phyloP scores from a whole-genome alignment of 2,888 invertebrate genomes.

The Dexiosoma caninum region DNA sequence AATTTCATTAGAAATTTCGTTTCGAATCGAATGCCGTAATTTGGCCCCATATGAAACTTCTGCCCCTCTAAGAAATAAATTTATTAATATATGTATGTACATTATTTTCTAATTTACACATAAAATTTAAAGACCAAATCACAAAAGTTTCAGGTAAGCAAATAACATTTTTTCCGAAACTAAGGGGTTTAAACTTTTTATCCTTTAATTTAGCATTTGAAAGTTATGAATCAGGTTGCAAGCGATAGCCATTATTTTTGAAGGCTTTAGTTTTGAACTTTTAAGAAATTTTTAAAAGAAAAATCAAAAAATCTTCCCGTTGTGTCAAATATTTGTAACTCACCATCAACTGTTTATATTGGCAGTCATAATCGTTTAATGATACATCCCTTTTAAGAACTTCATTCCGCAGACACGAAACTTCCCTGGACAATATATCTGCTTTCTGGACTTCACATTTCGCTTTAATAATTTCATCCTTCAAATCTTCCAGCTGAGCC shows the following conservation, averaged over 20 bases:
- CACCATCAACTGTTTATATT: constrained; percentile 70
- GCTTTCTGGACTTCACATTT: constrained; percentile 66
- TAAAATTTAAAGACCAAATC: background rate
- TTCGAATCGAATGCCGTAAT: no score
- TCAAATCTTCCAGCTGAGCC: constrained; percentile 65
- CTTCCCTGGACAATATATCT: constrained; percentile 67
- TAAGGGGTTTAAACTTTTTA: background rate
- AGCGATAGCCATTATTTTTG: constrained; percentile 63
- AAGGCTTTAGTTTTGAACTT: constrained; percentile 65
- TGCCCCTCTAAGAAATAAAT: no score
- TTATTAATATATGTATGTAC: no score
- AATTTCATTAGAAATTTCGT: no score
- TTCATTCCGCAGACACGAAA: constrained; percentile 69
- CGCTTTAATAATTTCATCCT: constrained; percentile 65
- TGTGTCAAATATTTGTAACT: constrained; percentile 39
- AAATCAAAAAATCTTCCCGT: background rate
- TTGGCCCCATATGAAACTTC: no score
- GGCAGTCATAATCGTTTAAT: constrained; percentile 70
- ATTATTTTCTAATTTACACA: constrained; percentile 12
- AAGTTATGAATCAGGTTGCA: constrained; percentile 63
- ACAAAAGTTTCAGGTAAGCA: background rate
- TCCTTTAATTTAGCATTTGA: background rate
- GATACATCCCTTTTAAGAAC: constrained; percentile 69
- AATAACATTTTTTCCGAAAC: background rate
- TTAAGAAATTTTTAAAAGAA: constrained; percentile 36